A percentile compares a stretch with the other conserved stretches of the same genome.
These are phyloP conservation scores for Volucella zonaria DNA, from an alignment of 2,888 invertebrate species.

Conservation along the genomic window DNA sequence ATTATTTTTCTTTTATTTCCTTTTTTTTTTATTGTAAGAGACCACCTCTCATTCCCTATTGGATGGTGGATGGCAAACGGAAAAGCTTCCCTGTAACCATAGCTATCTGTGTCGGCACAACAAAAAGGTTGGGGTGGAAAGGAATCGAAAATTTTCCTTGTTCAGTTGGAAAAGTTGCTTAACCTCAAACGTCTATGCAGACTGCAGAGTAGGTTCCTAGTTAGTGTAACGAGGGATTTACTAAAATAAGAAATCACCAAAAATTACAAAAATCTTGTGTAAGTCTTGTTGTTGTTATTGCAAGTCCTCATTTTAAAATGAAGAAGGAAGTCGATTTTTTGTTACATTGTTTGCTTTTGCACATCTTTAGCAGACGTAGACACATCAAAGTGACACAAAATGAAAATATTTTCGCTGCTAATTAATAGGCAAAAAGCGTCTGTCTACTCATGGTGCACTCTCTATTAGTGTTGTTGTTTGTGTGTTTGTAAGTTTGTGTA, in stretches of 20 bases:
- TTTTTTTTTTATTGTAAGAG: constrained; percentile 1
- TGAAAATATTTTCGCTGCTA: constrained; percentile 58
- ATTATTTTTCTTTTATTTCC: background rate
- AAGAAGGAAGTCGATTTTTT: background rate
- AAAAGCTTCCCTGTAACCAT: constrained; percentile 74
- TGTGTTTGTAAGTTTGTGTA: constrained; percentile 4
- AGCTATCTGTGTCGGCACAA: constrained; percentile 75
- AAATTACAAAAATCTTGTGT: constrained; percentile 28
- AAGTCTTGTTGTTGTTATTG: constrained; percentile 40
- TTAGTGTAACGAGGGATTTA: constrained; percentile 22
- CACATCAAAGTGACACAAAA: constrained; percentile 44
- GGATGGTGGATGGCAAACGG: background rate
- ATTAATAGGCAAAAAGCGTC: constrained; percentile 49
- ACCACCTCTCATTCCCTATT: constrained; percentile 8
- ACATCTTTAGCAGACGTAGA: background rate
- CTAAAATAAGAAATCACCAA: constrained; percentile 16
- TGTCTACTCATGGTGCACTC: constrained; percentile 8
- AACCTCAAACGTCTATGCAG: constrained; percentile 3
- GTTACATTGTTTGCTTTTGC: no score
- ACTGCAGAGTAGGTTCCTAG: background rate
- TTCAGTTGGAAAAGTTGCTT: constrained; percentile 20
- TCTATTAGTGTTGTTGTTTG: background rate
- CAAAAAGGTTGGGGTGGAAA: constrained; percentile 54
- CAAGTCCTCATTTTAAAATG: constrained; percentile 10
- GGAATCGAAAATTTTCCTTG: background rate